Evolutionary conservation across 1,140 invertebrate species (phyloP).

Genomic region (Ooceraea biroi): DNA sequence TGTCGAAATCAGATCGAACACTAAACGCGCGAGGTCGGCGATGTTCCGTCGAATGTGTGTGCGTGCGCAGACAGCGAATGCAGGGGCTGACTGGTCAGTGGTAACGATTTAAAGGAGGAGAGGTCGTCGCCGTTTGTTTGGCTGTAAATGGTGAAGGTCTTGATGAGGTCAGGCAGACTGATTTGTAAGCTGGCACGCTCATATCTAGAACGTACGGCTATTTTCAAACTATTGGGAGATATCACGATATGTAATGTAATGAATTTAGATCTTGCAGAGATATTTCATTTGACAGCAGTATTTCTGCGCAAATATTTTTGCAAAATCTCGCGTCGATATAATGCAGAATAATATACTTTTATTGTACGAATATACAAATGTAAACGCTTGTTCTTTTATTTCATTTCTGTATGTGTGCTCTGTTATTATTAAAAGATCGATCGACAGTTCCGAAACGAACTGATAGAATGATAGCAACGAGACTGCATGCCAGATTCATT

Average conservation of each 20-base stretch:
- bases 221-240: not conserved
- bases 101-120: conserved; percentile 33
- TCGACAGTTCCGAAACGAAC: not conserved
- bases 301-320: not conserved
- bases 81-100: not conserved
- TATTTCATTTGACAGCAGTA: not conserved
- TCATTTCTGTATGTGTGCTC: too few species aligned
- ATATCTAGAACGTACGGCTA: not conserved
- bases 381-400: too few species aligned
- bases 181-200: conserved; percentile 13
- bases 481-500: conserved; percentile 9
- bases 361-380: not conserved
- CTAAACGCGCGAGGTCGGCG: not conserved
- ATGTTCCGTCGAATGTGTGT: conserved; percentile 6
- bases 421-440: not conserved
- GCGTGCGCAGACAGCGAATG: not conserved
- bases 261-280: conserved; percentile 1
- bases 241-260: not conserved
- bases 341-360: not conserved
- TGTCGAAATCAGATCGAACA: conserved; percentile 44
- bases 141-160: conserved; percentile 45
- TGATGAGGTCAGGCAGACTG: not conserved
- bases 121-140: not conserved
- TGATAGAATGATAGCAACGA: not conserved
- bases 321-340: not conserved